Conservation (phyloP, 2,113 vertebrate genomes). For the Phrynosoma blainvillii region DNA sequence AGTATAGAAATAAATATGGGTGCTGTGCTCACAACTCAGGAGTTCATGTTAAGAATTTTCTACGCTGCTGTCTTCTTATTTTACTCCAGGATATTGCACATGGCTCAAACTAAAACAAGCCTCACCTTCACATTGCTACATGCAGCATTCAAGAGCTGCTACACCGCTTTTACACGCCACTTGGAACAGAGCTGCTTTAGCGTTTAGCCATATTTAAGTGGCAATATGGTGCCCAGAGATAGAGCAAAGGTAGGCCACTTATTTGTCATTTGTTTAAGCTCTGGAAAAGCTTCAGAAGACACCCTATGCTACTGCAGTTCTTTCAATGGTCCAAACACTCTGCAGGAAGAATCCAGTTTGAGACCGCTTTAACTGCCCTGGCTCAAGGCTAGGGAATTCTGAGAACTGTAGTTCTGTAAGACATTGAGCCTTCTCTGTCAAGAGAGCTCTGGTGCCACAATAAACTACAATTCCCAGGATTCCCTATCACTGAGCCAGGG, state of each 20-base stretch:
- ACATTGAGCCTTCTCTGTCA: too few relatives aligned
- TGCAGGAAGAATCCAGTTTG: too few relatives aligned
- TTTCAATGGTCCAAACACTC: background rate
- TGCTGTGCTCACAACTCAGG: background rate
- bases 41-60: background rate
- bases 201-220: background rate
- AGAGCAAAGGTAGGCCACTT: background rate
- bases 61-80: too few relatives aligned
- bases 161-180: background rate
- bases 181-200: background rate
- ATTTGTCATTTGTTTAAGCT: background rate
- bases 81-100: background rate
- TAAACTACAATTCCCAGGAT: too few relatives aligned
- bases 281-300: background rate
- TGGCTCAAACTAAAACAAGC: background rate
- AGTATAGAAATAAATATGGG: background rate
- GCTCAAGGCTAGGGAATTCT: too few relatives aligned
- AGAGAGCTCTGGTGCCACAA: too few relatives aligned
- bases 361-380: too few relatives aligned
- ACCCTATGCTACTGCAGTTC: background rate
- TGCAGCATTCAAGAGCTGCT: background rate
- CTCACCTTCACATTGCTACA: background rate
- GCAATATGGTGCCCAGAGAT: background rate
- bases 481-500: too few relatives aligned
- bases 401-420: too few relatives aligned